phyloP scores from a whole-genome alignment of 2,888 invertebrate genomes.

The Drosophila mimetica region DNA sequence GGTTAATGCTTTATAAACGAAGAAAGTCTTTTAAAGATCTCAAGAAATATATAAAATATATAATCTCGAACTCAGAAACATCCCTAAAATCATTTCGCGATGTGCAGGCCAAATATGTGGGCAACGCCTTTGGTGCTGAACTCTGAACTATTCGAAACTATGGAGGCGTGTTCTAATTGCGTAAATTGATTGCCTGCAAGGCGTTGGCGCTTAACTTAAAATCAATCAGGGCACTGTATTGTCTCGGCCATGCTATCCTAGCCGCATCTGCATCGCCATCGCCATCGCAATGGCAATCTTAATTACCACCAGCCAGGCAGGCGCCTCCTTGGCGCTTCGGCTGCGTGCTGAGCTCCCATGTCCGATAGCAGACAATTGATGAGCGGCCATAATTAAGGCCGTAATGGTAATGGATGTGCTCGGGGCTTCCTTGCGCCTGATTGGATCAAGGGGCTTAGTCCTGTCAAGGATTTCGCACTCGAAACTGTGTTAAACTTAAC shows the following conservation, averaged over 20 bases:
- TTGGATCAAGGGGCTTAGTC: slow-evolving; percentile 13
- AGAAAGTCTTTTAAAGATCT: too few species aligned
- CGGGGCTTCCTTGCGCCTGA: slow-evolving; percentile 1
- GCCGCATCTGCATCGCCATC: slow-evolving; percentile 14
- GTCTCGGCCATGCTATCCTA: slow-evolving; percentile 21
- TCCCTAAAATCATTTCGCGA: background rate
- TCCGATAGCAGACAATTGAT: slow-evolving; percentile 64
- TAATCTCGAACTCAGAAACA: too few species aligned
- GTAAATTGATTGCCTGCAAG: slow-evolving; percentile 57
- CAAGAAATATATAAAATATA: too few species aligned
- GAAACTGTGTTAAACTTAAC: slow-evolving; percentile 1
- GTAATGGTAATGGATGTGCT: slow-evolving; percentile 40
- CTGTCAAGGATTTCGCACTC: background rate
- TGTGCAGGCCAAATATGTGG: slow-evolving; percentile 11
- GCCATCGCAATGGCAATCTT: slow-evolving; percentile 37
- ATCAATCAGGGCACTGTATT: slow-evolving; percentile 62
- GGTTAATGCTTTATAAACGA: too few species aligned
- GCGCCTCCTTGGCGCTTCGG: slow-evolving; percentile 31
- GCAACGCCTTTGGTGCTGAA: slow-evolving; percentile 24
- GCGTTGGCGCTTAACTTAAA: slow-evolving; percentile 48
- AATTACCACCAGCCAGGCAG: slow-evolving; percentile 34
- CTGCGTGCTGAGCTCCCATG: slow-evolving; percentile 52
- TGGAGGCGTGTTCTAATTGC: slow-evolving; percentile 47
- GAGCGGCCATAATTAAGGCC: slow-evolving; percentile 61
- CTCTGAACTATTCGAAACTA: slow-evolving; percentile 35